Percentiles rank a stretch among this genome's conserved stretches.
Evolutionary conservation across 2,888 invertebrate genomes (phyloP).

Genomic region (Proisotoma minuta): DNA sequence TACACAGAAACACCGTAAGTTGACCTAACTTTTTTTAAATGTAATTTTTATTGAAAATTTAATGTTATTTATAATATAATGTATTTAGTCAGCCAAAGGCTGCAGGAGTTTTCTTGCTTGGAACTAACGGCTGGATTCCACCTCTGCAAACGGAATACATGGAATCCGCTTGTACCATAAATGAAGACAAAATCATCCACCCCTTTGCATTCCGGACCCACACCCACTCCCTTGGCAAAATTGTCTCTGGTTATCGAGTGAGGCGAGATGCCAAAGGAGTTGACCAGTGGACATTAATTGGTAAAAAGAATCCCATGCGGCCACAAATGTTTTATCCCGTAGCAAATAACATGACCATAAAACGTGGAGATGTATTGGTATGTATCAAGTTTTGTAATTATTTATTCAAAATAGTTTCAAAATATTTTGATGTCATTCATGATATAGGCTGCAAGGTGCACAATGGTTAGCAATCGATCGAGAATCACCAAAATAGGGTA

Average conservation of each 20-base stretch:
- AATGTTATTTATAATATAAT: neutral
- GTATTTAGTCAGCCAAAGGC: constrained; percentile 67
- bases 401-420: neutral
- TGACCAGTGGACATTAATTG: constrained; percentile 75
- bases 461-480: constrained; percentile 72
- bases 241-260: constrained; percentile 78
- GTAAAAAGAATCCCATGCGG: constrained; percentile 72
- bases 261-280: constrained; percentile 55
- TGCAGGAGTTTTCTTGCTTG: constrained; percentile 86
- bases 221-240: constrained; percentile 78
- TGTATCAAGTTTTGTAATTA: constrained; percentile 37
- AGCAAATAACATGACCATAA: constrained; percentile 58
- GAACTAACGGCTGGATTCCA: constrained; percentile 76
- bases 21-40: neutral
- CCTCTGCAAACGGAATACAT: constrained; percentile 69
- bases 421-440: neutral
- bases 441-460: constrained; percentile 78
- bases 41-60: neutral
- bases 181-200: constrained; percentile 75
- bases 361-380: constrained; percentile 65
- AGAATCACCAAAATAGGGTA: constrained; percentile 70
- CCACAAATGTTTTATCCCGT: constrained; percentile 95
- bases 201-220: constrained; percentile 95
- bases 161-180: constrained; percentile 82
- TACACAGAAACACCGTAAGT: constrained; percentile 70